Evolutionary conservation across 1,140 invertebrate genomes (phyloP).

Genomic region (Drosophila eugracilis): DNA sequence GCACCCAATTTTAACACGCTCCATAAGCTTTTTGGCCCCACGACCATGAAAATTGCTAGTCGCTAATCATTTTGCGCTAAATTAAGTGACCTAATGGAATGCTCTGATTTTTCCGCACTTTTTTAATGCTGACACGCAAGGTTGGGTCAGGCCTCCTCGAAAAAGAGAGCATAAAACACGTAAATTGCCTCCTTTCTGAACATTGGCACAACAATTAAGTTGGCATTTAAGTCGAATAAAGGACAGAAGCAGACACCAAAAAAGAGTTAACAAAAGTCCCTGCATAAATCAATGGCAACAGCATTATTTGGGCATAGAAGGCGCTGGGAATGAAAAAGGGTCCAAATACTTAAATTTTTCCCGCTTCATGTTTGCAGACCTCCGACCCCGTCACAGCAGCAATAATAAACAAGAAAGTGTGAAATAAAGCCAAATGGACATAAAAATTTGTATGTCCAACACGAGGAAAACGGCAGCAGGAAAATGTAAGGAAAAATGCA

Average conservation of each 20-base stretch:
- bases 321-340: conserved; percentile 55
- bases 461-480: conserved; percentile 20
- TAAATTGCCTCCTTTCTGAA: conserved; percentile 68
- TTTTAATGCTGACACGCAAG: conserved; percentile 38
- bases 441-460: conserved; percentile 73
- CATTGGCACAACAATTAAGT: conserved; percentile 78
- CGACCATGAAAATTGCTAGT: conserved; percentile 17
- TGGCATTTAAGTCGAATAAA: conserved; percentile 71
- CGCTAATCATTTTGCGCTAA: conserved; percentile 69
- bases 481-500: conserved; percentile 57
- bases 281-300: conserved; percentile 81
- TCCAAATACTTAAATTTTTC: conserved; percentile 71
- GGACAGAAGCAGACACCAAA: conserved; percentile 28
- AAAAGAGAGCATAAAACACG: conserved; percentile 46
- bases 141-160: conserved; percentile 22
- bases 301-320: conserved; percentile 71
- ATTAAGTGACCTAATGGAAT: conserved; percentile 74
- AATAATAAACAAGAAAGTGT: conserved; percentile 83
- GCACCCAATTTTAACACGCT: conserved; percentile 25
- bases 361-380: conserved; percentile 27
- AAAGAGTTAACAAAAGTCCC: conserved; percentile 31
- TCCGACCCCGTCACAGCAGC: conserved; percentile 44
- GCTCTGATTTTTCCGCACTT: conserved; percentile 28
- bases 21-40: neutral
- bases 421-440: conserved; percentile 81